Evolutionary conservation across 2,113 vertebrate species (phyloP).

Genomic region (Cichladusa arquata): DNA sequence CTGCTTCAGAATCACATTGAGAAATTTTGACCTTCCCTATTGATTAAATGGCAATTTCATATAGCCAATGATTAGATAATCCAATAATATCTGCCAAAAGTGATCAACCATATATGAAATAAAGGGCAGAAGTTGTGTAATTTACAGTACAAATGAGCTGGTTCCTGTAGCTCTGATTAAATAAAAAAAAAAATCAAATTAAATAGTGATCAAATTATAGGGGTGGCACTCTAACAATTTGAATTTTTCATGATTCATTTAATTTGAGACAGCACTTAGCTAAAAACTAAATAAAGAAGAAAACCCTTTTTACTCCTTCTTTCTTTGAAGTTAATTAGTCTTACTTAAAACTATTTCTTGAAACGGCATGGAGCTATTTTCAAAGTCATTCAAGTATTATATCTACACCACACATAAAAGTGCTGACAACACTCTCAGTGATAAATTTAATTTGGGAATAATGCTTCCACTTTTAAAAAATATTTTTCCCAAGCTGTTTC

Average conservation of each 20-base stretch:
- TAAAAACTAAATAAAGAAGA: slow-evolving; percentile 39
- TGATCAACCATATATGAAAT: slow-evolving; percentile 62
- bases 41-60: slow-evolving; percentile 70
- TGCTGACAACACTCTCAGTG: background rate
- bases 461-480: background rate
- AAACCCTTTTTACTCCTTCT: background rate
- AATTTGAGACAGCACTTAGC: slow-evolving; percentile 47
- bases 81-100: slow-evolving; percentile 64
- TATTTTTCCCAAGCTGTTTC: background rate
- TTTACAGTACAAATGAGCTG: slow-evolving; percentile 69
- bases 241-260: slow-evolving; percentile 58
- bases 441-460: background rate
- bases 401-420: background rate
- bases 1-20: slow-evolving; percentile 45
- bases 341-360: slow-evolving; percentile 42
- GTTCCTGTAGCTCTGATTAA: slow-evolving; percentile 63
- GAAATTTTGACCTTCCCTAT: slow-evolving; percentile 69
- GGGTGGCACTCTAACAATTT: slow-evolving; percentile 50
- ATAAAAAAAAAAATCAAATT: slow-evolving; percentile 70
- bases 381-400: slow-evolving; percentile 20
- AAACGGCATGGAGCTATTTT: slow-evolving; percentile 10
- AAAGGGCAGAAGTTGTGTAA: slow-evolving; percentile 64
- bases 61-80: slow-evolving; percentile 62
- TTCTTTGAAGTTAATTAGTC: slow-evolving; percentile 56
- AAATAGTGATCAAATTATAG: slow-evolving; percentile 59